These are phyloP conservation scores for Cyprinodon tularosa DNA, from an alignment of 2,113 vertebrate genomes.

Conservation along the genomic window DNA sequence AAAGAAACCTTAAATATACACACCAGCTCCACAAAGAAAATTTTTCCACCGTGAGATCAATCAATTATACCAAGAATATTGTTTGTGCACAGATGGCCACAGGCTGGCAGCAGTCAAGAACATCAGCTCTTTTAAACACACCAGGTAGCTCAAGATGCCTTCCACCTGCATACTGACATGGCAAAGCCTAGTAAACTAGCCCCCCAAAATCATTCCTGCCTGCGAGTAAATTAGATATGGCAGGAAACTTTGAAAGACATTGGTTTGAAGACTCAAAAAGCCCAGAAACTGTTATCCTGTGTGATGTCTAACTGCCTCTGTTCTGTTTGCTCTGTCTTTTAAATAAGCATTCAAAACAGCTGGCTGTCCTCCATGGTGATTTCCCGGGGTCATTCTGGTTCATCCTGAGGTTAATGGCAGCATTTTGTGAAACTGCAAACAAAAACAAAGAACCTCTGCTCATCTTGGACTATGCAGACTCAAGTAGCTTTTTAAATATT, in stretches of 20 bases:
- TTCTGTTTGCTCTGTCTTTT: slow-evolving; percentile 4
- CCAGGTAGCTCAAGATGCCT: slow-evolving; percentile 27
- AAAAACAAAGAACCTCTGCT: neutral
- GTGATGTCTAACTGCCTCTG: slow-evolving; percentile 17
- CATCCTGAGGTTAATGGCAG: neutral
- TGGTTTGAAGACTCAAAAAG: neutral
- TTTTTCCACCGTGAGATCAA: neutral
- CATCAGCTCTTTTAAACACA: slow-evolving; percentile 13
- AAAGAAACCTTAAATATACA: too few relatives aligned
- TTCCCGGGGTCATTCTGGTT: neutral
- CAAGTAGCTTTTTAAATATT: neutral
- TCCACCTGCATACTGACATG: slow-evolving; percentile 20
- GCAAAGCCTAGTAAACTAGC: too few relatives aligned
- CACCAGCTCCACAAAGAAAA: too few relatives aligned
- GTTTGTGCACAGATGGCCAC: slow-evolving; percentile 46
- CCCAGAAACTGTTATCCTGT: slow-evolving; percentile 7
- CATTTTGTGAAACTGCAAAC: neutral
- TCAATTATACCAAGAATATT: slow-evolving; percentile 48
- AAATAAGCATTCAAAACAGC: neutral
- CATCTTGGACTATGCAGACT: neutral
- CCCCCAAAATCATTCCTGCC: too few relatives aligned
- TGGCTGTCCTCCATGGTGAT: neutral
- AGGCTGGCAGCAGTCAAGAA: slow-evolving; percentile 33
- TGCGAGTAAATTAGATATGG: too few relatives aligned
- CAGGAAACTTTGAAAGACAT: slow-evolving; percentile 4